Percentiles rank a stretch among this genome's conserved stretches.
These are phyloP conservation scores for Mixornis gularis DNA, from an alignment of 2,113 vertebrate genomes.

Conservation along the genomic window DNA sequence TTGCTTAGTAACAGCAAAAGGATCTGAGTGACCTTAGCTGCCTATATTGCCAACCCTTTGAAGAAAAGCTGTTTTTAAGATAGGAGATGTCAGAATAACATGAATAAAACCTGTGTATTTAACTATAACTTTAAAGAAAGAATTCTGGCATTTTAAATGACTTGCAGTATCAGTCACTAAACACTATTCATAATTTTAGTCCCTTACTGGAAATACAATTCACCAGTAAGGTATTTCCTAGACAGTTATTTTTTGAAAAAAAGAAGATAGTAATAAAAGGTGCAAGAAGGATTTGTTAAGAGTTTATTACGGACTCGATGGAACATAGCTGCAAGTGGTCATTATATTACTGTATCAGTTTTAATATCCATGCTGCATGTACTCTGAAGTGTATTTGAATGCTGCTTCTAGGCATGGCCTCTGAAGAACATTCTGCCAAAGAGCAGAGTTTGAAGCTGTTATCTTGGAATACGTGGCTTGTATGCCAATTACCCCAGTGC, in stretches of 20 bases:
- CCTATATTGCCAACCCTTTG: background rate
- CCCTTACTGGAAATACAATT: background rate
- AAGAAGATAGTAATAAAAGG: background rate
- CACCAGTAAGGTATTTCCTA: background rate
- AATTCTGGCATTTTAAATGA: background rate
- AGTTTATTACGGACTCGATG: background rate
- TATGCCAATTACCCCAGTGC: background rate
- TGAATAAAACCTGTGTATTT: background rate
- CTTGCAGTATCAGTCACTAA: background rate
- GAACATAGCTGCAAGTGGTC: background rate
- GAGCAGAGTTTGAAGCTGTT: background rate
- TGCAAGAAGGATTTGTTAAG: background rate
- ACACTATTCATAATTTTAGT: background rate
- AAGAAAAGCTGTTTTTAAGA: constrained; percentile 27
- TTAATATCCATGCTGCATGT: background rate
- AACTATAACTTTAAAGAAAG: background rate
- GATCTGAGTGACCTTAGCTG: background rate
- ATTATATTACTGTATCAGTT: background rate
- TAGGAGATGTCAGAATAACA: background rate
- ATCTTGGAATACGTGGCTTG: constrained; percentile 8
- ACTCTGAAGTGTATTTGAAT: background rate
- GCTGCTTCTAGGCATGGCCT: background rate
- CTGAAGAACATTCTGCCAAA: background rate
- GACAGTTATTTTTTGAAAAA: background rate
- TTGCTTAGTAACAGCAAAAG: constrained; percentile 42